phyloP scores from a whole-genome alignment of 2,888 invertebrate genomes.

The Neuroscelio doddi region DNA sequence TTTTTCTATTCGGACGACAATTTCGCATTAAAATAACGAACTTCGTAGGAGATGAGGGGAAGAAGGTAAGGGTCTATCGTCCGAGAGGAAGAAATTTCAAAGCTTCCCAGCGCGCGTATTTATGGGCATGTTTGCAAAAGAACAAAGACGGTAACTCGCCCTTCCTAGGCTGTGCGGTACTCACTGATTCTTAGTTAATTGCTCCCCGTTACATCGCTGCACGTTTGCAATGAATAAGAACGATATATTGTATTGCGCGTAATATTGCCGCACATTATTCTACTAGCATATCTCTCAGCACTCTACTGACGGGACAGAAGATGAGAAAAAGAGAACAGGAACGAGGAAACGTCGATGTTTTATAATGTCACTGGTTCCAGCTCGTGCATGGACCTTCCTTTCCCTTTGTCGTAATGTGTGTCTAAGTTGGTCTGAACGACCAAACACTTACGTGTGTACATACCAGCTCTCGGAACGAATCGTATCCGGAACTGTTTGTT shows the following conservation, averaged over 20 bases:
- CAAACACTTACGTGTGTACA: slow-evolving; percentile 16
- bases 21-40: no score
- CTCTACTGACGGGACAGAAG: slow-evolving; percentile 25
- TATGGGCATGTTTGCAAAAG: slow-evolving; percentile 40
- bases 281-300: slow-evolving; percentile 28
- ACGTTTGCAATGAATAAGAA: slow-evolving; percentile 48
- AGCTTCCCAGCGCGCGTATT: slow-evolving; percentile 36
- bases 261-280: slow-evolving; percentile 46
- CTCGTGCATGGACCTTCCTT: slow-evolving; percentile 32
- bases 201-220: slow-evolving; percentile 47
- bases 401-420: slow-evolving; percentile 35
- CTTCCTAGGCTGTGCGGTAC: slow-evolving; percentile 31
- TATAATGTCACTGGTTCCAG: slow-evolving; percentile 50
- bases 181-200: slow-evolving; percentile 46
- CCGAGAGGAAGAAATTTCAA: slow-evolving; percentile 43
- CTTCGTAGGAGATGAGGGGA: no score
- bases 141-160: slow-evolving; percentile 37
- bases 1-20: no score
- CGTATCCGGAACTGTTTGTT: slow-evolving; percentile 50
- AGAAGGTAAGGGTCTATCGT: no score
- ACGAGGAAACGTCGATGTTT: slow-evolving; percentile 52
- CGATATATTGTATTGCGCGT: slow-evolving; percentile 49
- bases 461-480: slow-evolving; percentile 35
- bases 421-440: slow-evolving; percentile 34
- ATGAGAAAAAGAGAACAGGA: slow-evolving; percentile 46